Percentiles rank a stretch among this genome's conserved stretches.
phyloP scores from a whole-genome alignment of 2,888 invertebrate genomes.

The Choristoneura rosaceana region DNA sequence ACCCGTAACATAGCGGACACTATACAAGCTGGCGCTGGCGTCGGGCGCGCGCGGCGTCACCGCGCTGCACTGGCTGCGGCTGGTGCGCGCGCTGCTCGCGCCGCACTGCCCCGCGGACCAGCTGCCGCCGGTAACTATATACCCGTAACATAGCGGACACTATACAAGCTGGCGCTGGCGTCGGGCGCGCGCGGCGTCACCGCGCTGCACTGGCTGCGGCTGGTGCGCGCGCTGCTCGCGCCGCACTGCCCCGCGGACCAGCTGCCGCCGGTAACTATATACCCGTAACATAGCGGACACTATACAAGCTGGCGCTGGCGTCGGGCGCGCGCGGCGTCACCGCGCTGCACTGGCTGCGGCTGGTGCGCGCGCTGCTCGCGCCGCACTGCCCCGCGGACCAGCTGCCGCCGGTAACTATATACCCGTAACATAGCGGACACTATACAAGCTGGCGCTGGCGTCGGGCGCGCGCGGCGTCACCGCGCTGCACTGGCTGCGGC shows the following conservation, averaged over 20 bases:
- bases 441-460: slow-evolving; percentile 90
- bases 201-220: too few relatives aligned
- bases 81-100: slow-evolving; percentile 87
- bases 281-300: too few relatives aligned
- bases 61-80: slow-evolving; percentile 88
- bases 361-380: slow-evolving; percentile 87
- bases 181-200: too few relatives aligned
- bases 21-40: slow-evolving; percentile 64
- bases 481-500: too few relatives aligned
- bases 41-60: slow-evolving; percentile 86
- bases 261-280: too few relatives aligned
- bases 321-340: slow-evolving; percentile 86
- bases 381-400: slow-evolving; percentile 39
- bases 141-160: not conserved
- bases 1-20: too few relatives aligned
- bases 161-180: too few relatives aligned
- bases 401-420: not conserved
- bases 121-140: not conserved
- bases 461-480: too few relatives aligned
- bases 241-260: too few relatives aligned
- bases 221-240: too few relatives aligned
- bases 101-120: slow-evolving; percentile 39
- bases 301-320: slow-evolving; percentile 64
- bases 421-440: not conserved
- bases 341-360: slow-evolving; percentile 88